Evolutionary conservation across 2,113 vertebrate species (phyloP), one percentile per base, ranked within the genome.

Genomic region (Peromyscus polionotus): DNA sequence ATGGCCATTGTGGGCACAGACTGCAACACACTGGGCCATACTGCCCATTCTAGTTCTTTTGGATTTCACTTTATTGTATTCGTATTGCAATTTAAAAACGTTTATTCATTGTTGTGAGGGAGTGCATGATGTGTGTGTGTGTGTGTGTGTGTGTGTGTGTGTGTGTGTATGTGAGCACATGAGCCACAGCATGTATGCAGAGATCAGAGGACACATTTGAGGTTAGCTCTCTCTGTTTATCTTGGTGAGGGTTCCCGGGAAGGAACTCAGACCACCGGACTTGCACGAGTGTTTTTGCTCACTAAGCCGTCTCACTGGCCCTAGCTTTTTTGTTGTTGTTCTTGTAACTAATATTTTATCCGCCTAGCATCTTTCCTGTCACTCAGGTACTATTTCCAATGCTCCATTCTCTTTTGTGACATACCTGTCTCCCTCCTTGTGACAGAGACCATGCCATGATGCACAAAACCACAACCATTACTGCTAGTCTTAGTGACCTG

Each of bases 401-500:
- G 22, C 48, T 36, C 42, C 8, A 0, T 67, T 86, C 65, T 54
- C 67, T 86, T 67, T 72, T 39, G 79, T 28, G 61, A 57, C 24
- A 14, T 0, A 16, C 79, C 59, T 48, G 0, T 22, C 72, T 86
- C 12, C 31, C 33, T 93, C 26, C 68, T 84, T 13, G 0, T 48
- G 63, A 31, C 36, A 31, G 67, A 92, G 22, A 48, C 24, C 28
- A 54, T 59, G 16, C 28, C 42, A 20, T 45, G 14, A 12, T 12
- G 51, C 48, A 75, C 81, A n/a, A 45, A 89, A 14, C 54, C 10
- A 63, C 24, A 16, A 7, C 3, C 45, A 28, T 42, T 68, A 4
- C 36, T 24, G 4, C n/a, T 20, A 33, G 0, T 12, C 8, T 0
- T 0, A 22, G 42, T 42, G 70, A n/a, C 7, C 22, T 36, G 14